Conservation (phyloP, 2,113 vertebrate genomes). For the Tragulus kanchil region DNA sequence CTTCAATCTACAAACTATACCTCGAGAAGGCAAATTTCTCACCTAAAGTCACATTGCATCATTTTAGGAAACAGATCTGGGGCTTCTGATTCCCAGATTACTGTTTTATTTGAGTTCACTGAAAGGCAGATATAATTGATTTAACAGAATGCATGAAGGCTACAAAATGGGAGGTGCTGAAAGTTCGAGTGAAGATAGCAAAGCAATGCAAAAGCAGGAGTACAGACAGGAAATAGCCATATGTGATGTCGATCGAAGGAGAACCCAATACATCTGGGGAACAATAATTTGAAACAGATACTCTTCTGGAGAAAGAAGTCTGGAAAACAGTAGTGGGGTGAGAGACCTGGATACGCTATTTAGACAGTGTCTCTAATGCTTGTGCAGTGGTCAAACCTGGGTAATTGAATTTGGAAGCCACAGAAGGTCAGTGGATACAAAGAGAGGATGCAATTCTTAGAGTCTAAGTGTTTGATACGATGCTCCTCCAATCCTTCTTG, state of each 20-base stretch:
- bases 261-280: conserved; percentile 70
- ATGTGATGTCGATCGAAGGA: conserved; percentile 43
- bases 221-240: conserved; percentile 65
- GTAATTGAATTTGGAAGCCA: background rate
- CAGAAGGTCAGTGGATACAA: background rate
- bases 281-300: conserved; percentile 74
- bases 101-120: conserved; percentile 58
- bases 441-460: background rate
- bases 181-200: conserved; percentile 67
- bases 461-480: background rate
- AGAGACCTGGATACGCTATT: background rate
- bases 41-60: background rate
- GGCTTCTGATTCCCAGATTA: background rate
- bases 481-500: background rate
- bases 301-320: conserved; percentile 53
- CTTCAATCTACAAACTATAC: background rate
- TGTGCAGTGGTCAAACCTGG: background rate
- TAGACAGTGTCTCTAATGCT: background rate
- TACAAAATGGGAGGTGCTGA: conserved; percentile 64
- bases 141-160: conserved; percentile 62
- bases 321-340: conserved; percentile 11
- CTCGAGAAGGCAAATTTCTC: background rate
- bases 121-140: conserved; percentile 59
- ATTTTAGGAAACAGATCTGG: conserved; percentile 9
- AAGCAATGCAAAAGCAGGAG: conserved; percentile 64